Conservation (phyloP, 2,113 vertebrate species). For the Cynocephalus volans region DNA sequence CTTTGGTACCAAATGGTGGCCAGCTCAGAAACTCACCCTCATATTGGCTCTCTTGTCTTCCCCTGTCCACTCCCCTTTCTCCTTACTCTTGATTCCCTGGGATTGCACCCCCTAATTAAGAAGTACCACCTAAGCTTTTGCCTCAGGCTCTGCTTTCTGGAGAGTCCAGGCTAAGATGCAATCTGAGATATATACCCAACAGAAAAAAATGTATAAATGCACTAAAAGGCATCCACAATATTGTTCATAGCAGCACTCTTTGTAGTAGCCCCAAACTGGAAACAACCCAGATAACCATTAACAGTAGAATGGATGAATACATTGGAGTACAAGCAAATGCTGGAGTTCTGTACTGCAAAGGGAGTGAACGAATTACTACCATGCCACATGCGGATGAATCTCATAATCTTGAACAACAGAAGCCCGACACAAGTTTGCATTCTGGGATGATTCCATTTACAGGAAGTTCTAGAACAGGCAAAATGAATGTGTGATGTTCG, state of each 20-base stretch:
- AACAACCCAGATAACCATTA: not conserved
- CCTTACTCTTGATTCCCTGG: not conserved
- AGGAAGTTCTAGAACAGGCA: not conserved
- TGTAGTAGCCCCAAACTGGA: not conserved
- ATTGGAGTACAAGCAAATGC: not conserved
- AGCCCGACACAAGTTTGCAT: not conserved
- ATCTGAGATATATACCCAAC: not conserved
- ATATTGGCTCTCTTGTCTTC: not conserved
- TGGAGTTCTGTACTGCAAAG: not conserved
- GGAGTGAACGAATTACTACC: not conserved
- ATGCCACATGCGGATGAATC: accelerated
- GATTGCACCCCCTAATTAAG: not conserved
- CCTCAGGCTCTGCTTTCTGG: not conserved
- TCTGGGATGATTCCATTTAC: not conserved
- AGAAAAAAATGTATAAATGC: not conserved
- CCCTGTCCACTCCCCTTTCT: not conserved
- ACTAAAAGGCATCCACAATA: not conserved
- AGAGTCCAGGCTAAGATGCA: not conserved
- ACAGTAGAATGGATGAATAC: not conserved
- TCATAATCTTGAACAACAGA: not conserved
- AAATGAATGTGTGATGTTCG: not conserved
- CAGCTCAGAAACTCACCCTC: not conserved
- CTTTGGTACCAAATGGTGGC: not conserved
- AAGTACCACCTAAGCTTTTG: not conserved
- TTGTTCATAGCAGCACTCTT: not conserved